A percentile compares a stretch with the other conserved stretches of the same genome.
Conservation (phyloP, 2,888 invertebrate genomes). For the Pandemis heparana region DNA sequence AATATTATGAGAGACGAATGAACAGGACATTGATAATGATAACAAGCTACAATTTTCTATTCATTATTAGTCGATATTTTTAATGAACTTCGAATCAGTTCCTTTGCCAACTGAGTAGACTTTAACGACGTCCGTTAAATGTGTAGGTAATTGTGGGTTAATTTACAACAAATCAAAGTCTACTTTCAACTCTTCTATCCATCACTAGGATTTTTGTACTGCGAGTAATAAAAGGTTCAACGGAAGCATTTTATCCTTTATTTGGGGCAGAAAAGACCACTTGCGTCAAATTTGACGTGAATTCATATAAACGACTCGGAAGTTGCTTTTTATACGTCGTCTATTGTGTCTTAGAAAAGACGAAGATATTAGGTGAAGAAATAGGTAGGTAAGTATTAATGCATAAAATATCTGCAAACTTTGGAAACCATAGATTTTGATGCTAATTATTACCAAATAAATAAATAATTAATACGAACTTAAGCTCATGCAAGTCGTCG, state of each 20-base stretch:
- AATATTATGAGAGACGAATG: too few species aligned
- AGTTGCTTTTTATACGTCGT: constrained; percentile 27
- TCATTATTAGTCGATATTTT: too few species aligned
- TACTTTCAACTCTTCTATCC: constrained; percentile 21
- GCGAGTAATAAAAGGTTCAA: constrained; percentile 47
- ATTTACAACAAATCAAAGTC: background rate
- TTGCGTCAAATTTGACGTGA: constrained; percentile 58
- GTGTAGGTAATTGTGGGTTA: background rate
- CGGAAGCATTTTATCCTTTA: constrained; percentile 62
- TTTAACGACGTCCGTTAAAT: background rate
- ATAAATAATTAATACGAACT: too few species aligned
- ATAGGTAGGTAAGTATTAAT: background rate
- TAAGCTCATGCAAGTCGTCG: too few species aligned
- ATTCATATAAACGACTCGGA: constrained; percentile 49
- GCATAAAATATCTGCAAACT: background rate
- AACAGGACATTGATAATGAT: too few species aligned
- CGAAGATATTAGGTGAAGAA: background rate
- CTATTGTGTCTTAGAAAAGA: constrained; percentile 7
- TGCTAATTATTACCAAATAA: too few species aligned
- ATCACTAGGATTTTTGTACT: constrained; percentile 19
- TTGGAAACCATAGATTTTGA: too few species aligned
- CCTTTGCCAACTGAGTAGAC: too few species aligned
- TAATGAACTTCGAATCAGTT: too few species aligned
- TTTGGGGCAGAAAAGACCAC: constrained; percentile 61
- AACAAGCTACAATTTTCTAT: too few species aligned